These are phyloP conservation scores for Notothenia coriiceps DNA, from an alignment of 2,113 vertebrate species.

Conservation along the genomic window DNA sequence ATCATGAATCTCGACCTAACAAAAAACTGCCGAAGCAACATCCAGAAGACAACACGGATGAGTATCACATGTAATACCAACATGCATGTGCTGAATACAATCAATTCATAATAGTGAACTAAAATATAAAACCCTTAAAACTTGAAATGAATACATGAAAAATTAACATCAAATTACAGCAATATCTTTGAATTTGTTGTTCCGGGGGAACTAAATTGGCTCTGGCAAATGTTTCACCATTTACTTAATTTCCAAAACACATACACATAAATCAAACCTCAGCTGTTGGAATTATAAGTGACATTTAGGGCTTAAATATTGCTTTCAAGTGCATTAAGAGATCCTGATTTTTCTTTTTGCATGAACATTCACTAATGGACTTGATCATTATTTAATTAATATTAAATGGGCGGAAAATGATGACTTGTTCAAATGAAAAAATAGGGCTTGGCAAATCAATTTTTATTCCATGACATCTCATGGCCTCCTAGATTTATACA, in stretches of 20 bases:
- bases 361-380: not conserved
- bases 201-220: no score
- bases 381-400: not conserved
- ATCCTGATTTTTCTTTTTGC: not conserved
- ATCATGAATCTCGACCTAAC: no score
- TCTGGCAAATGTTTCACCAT: no score
- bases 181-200: no score
- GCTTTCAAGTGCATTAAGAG: not conserved
- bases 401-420: not conserved
- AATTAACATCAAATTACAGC: no score
- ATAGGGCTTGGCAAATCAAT: not conserved
- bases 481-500: not conserved
- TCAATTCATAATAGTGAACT: no score
- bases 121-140: no score
- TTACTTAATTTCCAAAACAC: not conserved
- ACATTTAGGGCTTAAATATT: not conserved
- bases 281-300: not conserved
- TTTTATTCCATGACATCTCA: slow-evolving; percentile 2
- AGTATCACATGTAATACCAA: no score
- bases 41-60: no score
- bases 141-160: no score
- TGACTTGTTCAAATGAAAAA: not conserved
- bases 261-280: not conserved
- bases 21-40: no score
- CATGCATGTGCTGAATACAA: no score